These are phyloP conservation scores for Hyperoplus immaculatus DNA, from an alignment of 2,797 vertebrate species.

Conservation along the genomic window DNA sequence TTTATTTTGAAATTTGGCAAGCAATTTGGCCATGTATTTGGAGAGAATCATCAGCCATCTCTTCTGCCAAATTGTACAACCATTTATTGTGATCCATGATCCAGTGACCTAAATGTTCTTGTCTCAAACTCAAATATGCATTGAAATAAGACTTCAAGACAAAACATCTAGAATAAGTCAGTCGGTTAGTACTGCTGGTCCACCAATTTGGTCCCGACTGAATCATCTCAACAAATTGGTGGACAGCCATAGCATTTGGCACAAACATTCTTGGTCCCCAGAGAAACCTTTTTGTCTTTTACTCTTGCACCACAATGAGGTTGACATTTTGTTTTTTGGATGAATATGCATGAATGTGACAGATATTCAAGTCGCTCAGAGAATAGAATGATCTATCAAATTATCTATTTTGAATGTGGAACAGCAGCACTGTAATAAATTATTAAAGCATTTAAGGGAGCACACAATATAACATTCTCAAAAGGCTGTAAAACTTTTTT, in stretches of 20 bases:
- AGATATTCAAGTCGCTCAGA: background rate
- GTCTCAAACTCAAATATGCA: background rate
- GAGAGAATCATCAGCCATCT: background rate
- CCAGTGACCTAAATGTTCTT: background rate
- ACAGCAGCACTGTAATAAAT: background rate
- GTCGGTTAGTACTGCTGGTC: background rate
- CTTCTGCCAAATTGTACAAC: conserved; percentile 5
- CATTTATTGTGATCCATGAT: background rate
- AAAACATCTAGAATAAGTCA: background rate
- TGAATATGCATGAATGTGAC: background rate
- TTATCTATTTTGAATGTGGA: background rate
- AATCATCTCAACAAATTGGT: background rate
- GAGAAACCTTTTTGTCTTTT: background rate
- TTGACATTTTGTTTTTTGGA: background rate
- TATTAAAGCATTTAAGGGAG: background rate
- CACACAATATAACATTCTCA: background rate
- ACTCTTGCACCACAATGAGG: background rate
- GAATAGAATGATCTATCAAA: background rate
- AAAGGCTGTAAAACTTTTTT: conserved; percentile 6
- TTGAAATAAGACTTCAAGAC: conserved; percentile 1
- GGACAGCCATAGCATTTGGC: background rate
- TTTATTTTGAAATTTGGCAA: background rate
- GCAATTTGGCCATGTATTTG: conserved; percentile 6
- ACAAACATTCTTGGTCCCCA: background rate
- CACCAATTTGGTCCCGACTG: background rate